A percentile compares a stretch with the other conserved stretches of the same genome.
Conservation (phyloP, 2,888 invertebrate species). For the Colletes collaris region DNA sequence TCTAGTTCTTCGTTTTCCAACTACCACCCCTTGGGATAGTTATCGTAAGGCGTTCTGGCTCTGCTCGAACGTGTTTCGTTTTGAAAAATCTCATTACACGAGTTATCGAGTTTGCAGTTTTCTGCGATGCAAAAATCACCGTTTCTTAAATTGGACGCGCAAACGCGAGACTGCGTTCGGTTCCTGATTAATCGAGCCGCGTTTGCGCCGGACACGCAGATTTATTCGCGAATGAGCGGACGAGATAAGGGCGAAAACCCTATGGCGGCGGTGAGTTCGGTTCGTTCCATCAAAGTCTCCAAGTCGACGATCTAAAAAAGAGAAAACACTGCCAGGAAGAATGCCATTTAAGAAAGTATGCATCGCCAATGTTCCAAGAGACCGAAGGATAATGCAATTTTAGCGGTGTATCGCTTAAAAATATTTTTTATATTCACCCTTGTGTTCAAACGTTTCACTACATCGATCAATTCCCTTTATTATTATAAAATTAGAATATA, state of each 20-base stretch:
- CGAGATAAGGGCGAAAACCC: slow-evolving; percentile 42
- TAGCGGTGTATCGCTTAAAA: too few species aligned
- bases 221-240: slow-evolving; percentile 45
- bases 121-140: not conserved
- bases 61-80: too few species aligned
- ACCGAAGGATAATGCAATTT: too few species aligned
- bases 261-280: slow-evolving; percentile 26
- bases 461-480: too few species aligned
- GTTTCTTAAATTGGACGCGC: slow-evolving; percentile 54
- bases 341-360: not conserved
- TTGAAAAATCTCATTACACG: too few species aligned
- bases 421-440: too few species aligned
- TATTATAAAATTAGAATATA: too few species aligned
- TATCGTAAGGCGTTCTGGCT: not conserved
- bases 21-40: too few species aligned
- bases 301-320: slow-evolving; percentile 4
- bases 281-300: slow-evolving; percentile 49
- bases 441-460: too few species aligned
- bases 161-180: slow-evolving; percentile 1
- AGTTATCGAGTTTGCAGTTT: not conserved
- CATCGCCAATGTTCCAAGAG: not conserved
- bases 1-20: too few species aligned
- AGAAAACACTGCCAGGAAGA: not conserved
- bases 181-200: slow-evolving; percentile 51
- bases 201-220: slow-evolving; percentile 8